Percentiles rank a stretch among this genome's conserved stretches.
These are phyloP conservation scores for Syngnathus rostellatus DNA, from an alignment of 2,797 vertebrate species.

Conservation along the genomic window DNA sequence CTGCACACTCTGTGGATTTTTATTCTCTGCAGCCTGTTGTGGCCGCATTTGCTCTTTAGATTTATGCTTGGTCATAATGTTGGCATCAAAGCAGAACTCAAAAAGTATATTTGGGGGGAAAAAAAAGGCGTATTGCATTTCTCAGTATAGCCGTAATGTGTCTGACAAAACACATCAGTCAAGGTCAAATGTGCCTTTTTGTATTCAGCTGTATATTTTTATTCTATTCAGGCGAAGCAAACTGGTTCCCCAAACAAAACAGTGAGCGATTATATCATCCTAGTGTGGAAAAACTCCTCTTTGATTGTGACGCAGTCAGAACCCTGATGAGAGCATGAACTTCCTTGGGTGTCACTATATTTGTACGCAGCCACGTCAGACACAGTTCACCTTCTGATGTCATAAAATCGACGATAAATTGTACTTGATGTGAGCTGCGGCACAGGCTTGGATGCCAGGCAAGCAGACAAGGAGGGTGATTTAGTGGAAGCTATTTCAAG, in stretches of 20 bases:
- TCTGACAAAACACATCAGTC: background rate
- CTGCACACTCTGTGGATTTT: constrained; percentile 1
- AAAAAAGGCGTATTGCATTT: no score
- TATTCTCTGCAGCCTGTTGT: background rate
- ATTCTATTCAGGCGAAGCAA: no score
- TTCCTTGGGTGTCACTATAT: background rate
- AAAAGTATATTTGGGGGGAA: no score
- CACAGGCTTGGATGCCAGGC: constrained; percentile 14
- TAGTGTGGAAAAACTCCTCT: background rate
- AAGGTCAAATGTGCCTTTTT: no score
- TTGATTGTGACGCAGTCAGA: background rate
- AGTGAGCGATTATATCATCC: background rate
- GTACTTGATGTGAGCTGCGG: constrained; percentile 19
- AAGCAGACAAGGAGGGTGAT: constrained; percentile 23
- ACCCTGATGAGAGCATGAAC: background rate
- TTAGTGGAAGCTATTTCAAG: constrained; percentile 48
- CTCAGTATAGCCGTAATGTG: no score
- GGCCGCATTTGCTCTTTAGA: background rate
- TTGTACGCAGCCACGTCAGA: background rate
- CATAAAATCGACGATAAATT: constrained; percentile 36
- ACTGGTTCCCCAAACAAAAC: background rate
- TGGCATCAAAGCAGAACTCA: background rate
- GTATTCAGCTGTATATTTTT: no score
- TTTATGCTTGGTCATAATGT: background rate
- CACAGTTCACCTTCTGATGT: constrained; percentile 24